Evolutionary conservation across 2,888 invertebrate genomes (phyloP).

Genomic region (Sceliomorpha sp.): DNA sequence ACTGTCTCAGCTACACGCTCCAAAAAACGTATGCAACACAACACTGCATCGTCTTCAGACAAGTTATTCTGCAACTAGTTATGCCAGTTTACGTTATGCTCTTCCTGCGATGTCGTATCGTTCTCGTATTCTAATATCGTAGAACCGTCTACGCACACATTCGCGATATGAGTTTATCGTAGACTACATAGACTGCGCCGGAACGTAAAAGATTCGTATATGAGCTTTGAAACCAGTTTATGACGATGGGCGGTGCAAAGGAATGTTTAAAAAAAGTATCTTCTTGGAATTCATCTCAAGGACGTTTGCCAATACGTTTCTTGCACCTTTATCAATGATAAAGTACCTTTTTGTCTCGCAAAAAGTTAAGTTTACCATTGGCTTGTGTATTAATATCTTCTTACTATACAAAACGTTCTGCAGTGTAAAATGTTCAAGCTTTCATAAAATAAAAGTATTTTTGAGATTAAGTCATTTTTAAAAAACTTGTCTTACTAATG

Average conservation of each 20-base stretch:
- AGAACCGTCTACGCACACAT: constrained; percentile 30
- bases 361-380: no score
- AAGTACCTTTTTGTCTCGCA: background rate
- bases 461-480: no score
- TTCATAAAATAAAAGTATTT: no score
- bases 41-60: constrained; percentile 54
- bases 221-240: constrained; percentile 41
- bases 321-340: constrained; percentile 2
- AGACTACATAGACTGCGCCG: constrained; percentile 21
- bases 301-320: constrained; percentile 23
- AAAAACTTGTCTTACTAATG: no score
- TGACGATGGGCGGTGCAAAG: constrained; percentile 38
- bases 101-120: constrained; percentile 32
- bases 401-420: no score
- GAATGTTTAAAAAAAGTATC: constrained; percentile 41
- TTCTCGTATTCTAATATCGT: constrained; percentile 43
- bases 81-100: constrained; percentile 52
- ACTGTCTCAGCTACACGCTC: constrained; percentile 51
- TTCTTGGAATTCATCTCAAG: constrained; percentile 29
- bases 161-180: constrained; percentile 42
- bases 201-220: constrained; percentile 31
- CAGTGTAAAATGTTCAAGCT: no score
- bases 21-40: constrained; percentile 53
- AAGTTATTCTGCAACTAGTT: constrained; percentile 63
- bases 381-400: no score